Base-by-base conservation (phyloP, 2,113 vertebrate genomes). In the Actenoides hombroni region DNA sequence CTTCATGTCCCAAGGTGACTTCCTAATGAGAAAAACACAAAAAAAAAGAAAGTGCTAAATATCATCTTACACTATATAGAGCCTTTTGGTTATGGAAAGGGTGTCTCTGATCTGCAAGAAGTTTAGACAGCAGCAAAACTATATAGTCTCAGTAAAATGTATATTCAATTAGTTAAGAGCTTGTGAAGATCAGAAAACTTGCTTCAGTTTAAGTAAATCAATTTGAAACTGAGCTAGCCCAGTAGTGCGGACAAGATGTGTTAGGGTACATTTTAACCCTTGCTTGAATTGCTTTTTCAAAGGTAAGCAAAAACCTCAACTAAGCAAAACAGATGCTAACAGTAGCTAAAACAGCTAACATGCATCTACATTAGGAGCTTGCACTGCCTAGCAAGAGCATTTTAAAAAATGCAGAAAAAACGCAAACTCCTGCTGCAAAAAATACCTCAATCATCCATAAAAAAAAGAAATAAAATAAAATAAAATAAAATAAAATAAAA, bases 351-450 rank as follows among this genome's bases (percentile, higher is more conserved):
- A 51, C 74, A 29, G 29, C 9, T 79, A 35, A 57, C 29, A 16
- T 39, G 26, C 4, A 53, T 67, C 75, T 64, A 9, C 9, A 24
- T 51, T 59, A 88, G 67, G 18, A 83, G 16, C 9, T 75, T 2
- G 0, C 2, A 3, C 18, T 61, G 19, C 7, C 49, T 59, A 8
- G 44, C 14, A 81, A 49, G 11, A 76, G 9, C 1, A 1, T 74
- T 91, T 78, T 51, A 39, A 78, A 88, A 87, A 75, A 28, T 42
- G 46, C 24, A 16, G 14, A 28, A 53, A 28, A 53, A 53, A 53
- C 16, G 26, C 51, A 28, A 53, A 33, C 29, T 82, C 7, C 24
- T 57, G 26, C 35, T 71, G 37, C 16, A 49, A 79, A 75, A 85
- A 59, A 26, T 11, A 12, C 8, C 9, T 51, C 21, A 76, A 20